Percentiles rank a stretch among this genome's conserved stretches.
phyloP scores from a whole-genome alignment of 2,888 invertebrate species.

The Oxystoma pomonae region DNA sequence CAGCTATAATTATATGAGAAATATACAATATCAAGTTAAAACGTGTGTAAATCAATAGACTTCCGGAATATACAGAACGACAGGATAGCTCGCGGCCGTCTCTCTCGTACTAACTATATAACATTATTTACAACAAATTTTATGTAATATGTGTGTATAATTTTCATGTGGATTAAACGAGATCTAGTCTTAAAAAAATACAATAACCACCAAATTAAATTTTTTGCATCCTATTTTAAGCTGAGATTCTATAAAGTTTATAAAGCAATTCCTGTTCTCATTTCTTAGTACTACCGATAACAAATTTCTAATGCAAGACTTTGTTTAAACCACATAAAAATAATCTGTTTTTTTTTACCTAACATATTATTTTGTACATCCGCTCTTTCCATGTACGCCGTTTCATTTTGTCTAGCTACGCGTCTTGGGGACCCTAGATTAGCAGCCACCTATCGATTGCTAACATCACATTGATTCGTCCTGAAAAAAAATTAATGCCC shows the following conservation, averaged over 20 bases:
- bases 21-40: slow-evolving; percentile 40
- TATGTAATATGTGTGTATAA: slow-evolving; percentile 8
- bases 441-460: background rate
- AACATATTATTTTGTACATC: slow-evolving; percentile 25
- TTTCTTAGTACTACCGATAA: too few species aligned
- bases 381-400: slow-evolving; percentile 21
- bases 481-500: slow-evolving; percentile 25
- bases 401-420: slow-evolving; percentile 7
- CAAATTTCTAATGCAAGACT: too few species aligned
- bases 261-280: too few species aligned
- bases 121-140: slow-evolving; percentile 40
- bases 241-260: too few species aligned
- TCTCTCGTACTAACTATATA: slow-evolving; percentile 38
- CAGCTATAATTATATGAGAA: slow-evolving; percentile 37
- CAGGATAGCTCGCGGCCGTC: slow-evolving; percentile 22
- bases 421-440: background rate
- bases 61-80: slow-evolving; percentile 41
- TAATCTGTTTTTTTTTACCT: background rate
- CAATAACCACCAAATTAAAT: too few species aligned
- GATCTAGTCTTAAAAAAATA: too few species aligned
- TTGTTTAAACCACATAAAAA: background rate
- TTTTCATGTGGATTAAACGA: too few species aligned
- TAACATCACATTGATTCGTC: slow-evolving; percentile 24
- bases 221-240: too few species aligned
- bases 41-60: slow-evolving; percentile 38